Conservation (phyloP, 2,113 vertebrate species). For the Chitala chitala region DNA sequence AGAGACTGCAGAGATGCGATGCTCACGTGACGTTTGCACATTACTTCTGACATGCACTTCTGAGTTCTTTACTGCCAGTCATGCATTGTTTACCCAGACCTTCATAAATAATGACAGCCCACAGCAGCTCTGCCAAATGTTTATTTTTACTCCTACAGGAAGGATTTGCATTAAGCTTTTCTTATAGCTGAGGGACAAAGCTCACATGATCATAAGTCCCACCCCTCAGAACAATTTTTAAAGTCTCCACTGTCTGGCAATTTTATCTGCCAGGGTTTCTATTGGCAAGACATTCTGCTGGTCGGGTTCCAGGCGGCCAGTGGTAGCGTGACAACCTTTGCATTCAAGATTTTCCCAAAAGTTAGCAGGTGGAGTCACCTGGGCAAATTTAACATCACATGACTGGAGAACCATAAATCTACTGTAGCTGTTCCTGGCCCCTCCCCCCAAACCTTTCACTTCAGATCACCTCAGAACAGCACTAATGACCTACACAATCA, state of each 20-base stretch:
- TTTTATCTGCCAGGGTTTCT: not conserved
- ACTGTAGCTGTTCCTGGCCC: not conserved
- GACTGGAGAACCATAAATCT: not conserved
- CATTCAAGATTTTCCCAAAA: too few species aligned
- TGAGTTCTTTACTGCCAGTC: not conserved
- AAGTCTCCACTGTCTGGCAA: not conserved
- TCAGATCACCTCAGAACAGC: not conserved
- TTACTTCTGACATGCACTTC: not conserved
- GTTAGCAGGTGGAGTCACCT: too few species aligned
- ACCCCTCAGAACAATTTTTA: not conserved
- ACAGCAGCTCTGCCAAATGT: not conserved
- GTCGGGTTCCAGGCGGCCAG: too few species aligned
- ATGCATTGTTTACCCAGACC: not conserved
- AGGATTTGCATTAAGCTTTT: not conserved
- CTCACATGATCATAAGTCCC: not conserved
- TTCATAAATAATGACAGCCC: not conserved
- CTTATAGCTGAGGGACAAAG: conserved; percentile 25
- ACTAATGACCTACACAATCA: not conserved
- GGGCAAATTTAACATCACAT: too few species aligned
- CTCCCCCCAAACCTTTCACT: not conserved
- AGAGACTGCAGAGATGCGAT: not conserved
- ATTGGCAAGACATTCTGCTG: too few species aligned
- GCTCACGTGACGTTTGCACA: not conserved
- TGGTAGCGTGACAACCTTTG: too few species aligned
- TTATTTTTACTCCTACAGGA: not conserved